A percentile compares a stretch with the other conserved stretches of the same genome.
Evolutionary conservation across 1,140 invertebrate species (phyloP).

Genomic region (Danaus melanippus): DNA sequence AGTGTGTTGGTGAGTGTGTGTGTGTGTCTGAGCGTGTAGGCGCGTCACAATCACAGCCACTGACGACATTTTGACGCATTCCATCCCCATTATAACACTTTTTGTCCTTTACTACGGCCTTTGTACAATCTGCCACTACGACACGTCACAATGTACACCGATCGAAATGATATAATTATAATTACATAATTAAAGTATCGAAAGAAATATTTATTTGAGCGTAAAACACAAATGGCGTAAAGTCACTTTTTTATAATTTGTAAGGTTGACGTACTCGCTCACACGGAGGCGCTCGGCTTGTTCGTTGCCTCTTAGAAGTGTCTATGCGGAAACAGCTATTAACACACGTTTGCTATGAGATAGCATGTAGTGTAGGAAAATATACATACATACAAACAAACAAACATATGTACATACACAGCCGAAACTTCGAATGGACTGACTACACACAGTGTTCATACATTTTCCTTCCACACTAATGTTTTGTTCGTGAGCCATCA

Average conservation of each 20-base stretch:
- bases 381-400: no score
- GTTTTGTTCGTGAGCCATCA: conserved; percentile 56
- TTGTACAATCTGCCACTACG: conserved; percentile 13
- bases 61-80: conserved; percentile 54
- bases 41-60: conserved; percentile 48
- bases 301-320: conserved; percentile 53
- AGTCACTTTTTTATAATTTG: conserved; percentile 63
- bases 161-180: not conserved
- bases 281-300: conserved; percentile 50
- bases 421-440: conserved; percentile 32
- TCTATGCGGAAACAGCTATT: conserved; percentile 67
- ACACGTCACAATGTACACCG: conserved; percentile 7
- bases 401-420: conserved; percentile 17
- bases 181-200: conserved; percentile 1
- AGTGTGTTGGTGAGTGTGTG: no score
- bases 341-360: conserved; percentile 66
- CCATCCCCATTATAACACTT: conserved; percentile 28
- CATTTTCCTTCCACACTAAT: conserved; percentile 28
- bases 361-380: conserved; percentile 31
- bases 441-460: conserved; percentile 34
- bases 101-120: conserved; percentile 17
- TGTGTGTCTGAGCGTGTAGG: conserved; percentile 54
- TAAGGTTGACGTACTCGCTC: conserved; percentile 66
- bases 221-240: conserved; percentile 35
- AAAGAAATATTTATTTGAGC: conserved; percentile 12